Evolutionary conservation across 2,797 vertebrate species (phyloP).

Genomic region (Sebastes alutus): DNA sequence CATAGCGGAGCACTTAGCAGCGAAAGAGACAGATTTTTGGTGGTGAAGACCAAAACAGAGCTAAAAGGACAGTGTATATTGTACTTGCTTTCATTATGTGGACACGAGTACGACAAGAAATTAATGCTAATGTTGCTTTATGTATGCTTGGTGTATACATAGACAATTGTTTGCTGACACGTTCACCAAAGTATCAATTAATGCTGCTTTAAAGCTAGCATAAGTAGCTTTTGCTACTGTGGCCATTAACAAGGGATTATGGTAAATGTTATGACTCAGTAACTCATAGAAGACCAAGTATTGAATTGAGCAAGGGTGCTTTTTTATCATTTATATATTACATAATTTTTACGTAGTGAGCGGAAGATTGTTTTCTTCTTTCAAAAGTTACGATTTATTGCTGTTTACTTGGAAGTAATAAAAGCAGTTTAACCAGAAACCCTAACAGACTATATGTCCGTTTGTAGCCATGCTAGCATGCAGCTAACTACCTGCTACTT

Average conservation of each 20-base stretch:
- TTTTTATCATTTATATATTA: no score
- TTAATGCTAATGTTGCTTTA: background rate
- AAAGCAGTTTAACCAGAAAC: background rate
- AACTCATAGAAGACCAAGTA: background rate
- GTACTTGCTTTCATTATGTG: background rate
- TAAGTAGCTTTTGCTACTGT: background rate
- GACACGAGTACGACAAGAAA: background rate
- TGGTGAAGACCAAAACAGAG: background rate
- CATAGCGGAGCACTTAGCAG: background rate
- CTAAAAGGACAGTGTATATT: background rate
- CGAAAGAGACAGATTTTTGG: no score
- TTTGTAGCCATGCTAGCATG: background rate
- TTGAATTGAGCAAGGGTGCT: no score
- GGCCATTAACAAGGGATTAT: background rate
- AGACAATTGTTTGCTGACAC: background rate
- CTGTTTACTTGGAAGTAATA: background rate
- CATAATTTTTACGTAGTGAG: background rate
- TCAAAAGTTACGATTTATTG: background rate
- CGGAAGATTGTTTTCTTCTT: background rate
- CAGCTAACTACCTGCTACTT: background rate
- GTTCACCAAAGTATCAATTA: background rate
- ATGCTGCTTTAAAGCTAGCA: background rate
- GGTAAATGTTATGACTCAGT: background rate
- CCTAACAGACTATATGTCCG: background rate
- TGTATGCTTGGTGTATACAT: background rate